These are phyloP conservation scores for Patiria miniata DNA, from an alignment of 35 echinoderm and acorn worm genomes.

Conservation along the genomic window DNA sequence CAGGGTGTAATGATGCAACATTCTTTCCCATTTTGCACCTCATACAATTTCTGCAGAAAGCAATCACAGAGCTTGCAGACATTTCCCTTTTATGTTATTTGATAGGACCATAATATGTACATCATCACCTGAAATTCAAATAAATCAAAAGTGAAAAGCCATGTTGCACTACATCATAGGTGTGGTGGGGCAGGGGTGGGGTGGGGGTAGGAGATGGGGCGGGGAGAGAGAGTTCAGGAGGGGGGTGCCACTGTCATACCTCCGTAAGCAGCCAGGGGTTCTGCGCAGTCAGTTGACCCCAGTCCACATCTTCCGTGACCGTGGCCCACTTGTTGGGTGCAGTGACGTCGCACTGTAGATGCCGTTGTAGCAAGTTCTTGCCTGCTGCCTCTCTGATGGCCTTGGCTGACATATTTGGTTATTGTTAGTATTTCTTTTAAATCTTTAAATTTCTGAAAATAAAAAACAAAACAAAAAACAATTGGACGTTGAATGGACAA, in stretches of 20 bases:
- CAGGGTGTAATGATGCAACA: no score
- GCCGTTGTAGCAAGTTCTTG: conserved; percentile 67
- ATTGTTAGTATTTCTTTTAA: neutral
- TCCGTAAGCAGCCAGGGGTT: conserved; percentile 92
- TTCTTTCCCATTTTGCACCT: no score
- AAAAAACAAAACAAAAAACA: neutral
- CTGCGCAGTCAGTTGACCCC: conserved; percentile 66
- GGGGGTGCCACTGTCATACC: conserved; percentile 40
- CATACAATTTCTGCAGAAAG: no score
- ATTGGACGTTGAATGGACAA: neutral
- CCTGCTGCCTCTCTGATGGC: conserved; percentile 89
- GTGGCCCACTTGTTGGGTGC: conserved; percentile 73
- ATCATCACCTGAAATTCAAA: no score
- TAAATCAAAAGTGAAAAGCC: no score
- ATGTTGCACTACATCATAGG: neutral
- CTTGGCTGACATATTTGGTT: conserved; percentile 89
- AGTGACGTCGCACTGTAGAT: conserved; percentile 48
- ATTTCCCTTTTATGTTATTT: no score
- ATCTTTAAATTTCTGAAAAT: neutral
- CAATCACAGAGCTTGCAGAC: no score
- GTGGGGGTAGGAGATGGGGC: neutral
- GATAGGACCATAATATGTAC: no score
- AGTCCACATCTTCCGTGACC: conserved; percentile 71
- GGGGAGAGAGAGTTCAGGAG: neutral
- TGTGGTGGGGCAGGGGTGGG: neutral